Evolutionary conservation across 2,888 invertebrate genomes (phyloP).

Genomic region (Charanyca ferruginea): DNA sequence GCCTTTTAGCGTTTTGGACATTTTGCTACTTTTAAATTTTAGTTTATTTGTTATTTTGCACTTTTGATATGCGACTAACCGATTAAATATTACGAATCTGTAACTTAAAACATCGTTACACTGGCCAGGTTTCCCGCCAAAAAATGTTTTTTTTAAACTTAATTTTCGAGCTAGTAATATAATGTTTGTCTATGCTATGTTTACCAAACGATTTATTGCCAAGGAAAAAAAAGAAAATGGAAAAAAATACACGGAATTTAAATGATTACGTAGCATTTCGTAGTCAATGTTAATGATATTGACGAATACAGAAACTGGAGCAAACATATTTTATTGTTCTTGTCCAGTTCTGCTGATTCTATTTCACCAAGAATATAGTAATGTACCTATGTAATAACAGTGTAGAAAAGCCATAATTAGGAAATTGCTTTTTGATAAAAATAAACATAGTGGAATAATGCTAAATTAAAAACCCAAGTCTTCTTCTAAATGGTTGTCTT

Average conservation of each 20-base stretch:
- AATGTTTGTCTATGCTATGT: conserved; percentile 54
- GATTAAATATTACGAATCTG: conserved; percentile 30
- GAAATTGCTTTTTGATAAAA: conserved; percentile 37
- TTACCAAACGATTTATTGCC: conserved; percentile 38
- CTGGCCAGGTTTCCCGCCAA: conserved; percentile 40
- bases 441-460: conserved; percentile 29
- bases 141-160: conserved; percentile 35
- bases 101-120: conserved; percentile 35
- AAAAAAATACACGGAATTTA: conserved; percentile 35
- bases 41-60: neutral
- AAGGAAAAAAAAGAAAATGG: conserved; percentile 29
- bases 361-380: conserved; percentile 23
- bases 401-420: conserved; percentile 42
- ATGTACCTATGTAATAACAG: conserved; percentile 46
- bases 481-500: conserved; percentile 59
- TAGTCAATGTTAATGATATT: conserved; percentile 51
- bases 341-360: conserved; percentile 31
- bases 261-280: conserved; percentile 50
- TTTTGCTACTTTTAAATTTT: too few species aligned
- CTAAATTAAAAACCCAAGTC: conserved; percentile 50
- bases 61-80: neutral
- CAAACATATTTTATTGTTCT: conserved; percentile 18
- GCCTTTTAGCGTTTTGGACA: neutral
- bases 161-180: conserved; percentile 47
- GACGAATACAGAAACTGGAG: conserved; percentile 34